These are phyloP conservation scores for Neodiprion fabricii DNA, from an alignment of 1,140 invertebrate genomes.

Conservation along the genomic window DNA sequence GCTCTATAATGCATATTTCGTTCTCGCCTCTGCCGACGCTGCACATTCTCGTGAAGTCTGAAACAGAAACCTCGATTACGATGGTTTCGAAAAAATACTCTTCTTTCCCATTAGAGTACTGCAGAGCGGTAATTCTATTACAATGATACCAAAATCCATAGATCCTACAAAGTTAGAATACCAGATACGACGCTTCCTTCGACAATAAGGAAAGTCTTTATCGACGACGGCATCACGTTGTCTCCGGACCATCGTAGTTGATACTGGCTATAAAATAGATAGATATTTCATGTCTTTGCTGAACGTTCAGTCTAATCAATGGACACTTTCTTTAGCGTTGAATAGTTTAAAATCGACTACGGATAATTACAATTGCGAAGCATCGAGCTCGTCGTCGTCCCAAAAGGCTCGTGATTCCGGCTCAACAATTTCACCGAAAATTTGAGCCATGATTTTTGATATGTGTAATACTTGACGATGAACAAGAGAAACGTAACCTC, in stretches of 20 bases:
- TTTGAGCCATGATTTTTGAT: slow-evolving; percentile 40
- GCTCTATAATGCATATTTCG: slow-evolving; percentile 42
- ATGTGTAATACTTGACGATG: neutral
- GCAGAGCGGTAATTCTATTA: slow-evolving; percentile 39
- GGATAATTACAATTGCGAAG: slow-evolving; percentile 29
- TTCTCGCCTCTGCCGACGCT: slow-evolving; percentile 32
- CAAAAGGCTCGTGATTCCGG: slow-evolving; percentile 54
- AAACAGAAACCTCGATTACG: slow-evolving; percentile 11
- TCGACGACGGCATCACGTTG: neutral
- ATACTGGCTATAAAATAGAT: slow-evolving; percentile 1
- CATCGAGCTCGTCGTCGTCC: slow-evolving; percentile 37
- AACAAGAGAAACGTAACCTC: neutral
- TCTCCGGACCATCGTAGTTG: neutral
- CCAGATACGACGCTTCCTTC: slow-evolving; percentile 19
- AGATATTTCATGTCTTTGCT: slow-evolving; percentile 29
- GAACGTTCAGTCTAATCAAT: slow-evolving; percentile 23
- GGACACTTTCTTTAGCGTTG: slow-evolving; percentile 16
- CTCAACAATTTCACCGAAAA: slow-evolving; percentile 51
- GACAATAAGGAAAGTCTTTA: slow-evolving; percentile 4
- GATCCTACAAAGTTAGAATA: neutral
- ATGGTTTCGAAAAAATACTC: neutral
- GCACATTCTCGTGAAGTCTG: slow-evolving; percentile 14
- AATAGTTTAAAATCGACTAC: neutral
- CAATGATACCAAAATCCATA: slow-evolving; percentile 9
- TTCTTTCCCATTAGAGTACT: slow-evolving; percentile 24